Percentiles rank a stretch among this genome's conserved stretches.
phyloP scores from a whole-genome alignment of 2,888 invertebrate genomes.

The Napeogenes sylphis region DNA sequence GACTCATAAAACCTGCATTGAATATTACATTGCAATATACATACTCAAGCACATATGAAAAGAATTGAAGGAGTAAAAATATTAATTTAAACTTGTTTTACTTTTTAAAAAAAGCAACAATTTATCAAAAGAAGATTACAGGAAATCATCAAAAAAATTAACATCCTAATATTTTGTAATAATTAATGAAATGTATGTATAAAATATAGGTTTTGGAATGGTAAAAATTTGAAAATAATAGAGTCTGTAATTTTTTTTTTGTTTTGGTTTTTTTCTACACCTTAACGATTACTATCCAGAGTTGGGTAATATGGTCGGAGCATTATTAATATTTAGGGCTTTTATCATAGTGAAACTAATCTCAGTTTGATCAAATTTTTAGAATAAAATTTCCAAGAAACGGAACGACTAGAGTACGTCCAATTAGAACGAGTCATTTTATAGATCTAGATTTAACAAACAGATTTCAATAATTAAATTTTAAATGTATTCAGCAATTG shows the following conservation, averaged over 20 bases:
- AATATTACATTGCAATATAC: constrained; percentile 16
- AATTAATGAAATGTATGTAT: too few species aligned
- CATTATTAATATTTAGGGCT: not conserved
- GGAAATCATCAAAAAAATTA: too few species aligned
- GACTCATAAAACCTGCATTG: constrained; percentile 35
- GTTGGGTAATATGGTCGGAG: too few species aligned
- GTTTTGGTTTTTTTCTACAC: too few species aligned
- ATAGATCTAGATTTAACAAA: not conserved
- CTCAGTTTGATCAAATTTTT: constrained; percentile 3
- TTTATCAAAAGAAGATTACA: too few species aligned
- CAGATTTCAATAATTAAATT: not conserved
- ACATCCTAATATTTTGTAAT: too few species aligned
- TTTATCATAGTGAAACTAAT: not conserved
- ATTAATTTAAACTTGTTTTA: not conserved
- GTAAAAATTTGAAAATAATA: too few species aligned
- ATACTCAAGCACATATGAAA: too few species aligned
- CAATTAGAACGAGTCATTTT: not conserved
- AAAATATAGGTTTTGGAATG: too few species aligned
- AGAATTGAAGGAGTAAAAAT: constrained; percentile 1
- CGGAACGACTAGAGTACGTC: not conserved
- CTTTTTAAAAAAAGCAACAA: too few species aligned
- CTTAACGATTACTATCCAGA: too few species aligned
- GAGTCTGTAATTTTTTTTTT: too few species aligned
- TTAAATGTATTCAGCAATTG: not conserved
- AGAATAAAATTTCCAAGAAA: not conserved